These are phyloP conservation scores for Onychomys arenicola DNA, from an alignment of 2,797 vertebrate species.

Conservation along the genomic window DNA sequence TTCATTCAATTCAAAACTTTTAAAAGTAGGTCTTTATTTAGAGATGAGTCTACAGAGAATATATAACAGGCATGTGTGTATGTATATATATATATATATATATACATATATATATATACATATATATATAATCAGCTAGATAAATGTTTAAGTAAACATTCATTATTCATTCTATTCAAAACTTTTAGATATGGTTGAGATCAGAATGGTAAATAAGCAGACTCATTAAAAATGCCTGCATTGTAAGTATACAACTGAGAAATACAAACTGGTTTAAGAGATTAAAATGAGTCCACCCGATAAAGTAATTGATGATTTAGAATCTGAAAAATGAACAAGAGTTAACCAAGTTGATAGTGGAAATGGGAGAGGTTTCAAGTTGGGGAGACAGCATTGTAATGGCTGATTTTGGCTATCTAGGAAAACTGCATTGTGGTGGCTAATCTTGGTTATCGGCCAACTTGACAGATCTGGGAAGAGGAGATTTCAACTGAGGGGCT, in stretches of 20 bases:
- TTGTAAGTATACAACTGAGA: too few relatives aligned
- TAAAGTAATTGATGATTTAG: neutral
- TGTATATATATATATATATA: too few relatives aligned
- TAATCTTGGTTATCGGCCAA: neutral
- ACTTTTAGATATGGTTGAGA: neutral
- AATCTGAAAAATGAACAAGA: neutral
- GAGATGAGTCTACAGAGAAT: neutral
- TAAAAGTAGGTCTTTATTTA: too few relatives aligned
- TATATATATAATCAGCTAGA: neutral
- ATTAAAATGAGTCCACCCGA: neutral
- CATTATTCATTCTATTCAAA: slow-evolving; percentile 11
- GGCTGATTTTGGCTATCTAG: neutral
- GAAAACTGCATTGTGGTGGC: too few relatives aligned
- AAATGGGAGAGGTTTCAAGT: neutral
- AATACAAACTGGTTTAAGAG: neutral
- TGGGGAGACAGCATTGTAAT: neutral
- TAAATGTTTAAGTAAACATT: neutral
- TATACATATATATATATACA: too few relatives aligned
- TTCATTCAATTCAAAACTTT: slow-evolving; percentile 14
- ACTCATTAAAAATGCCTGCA: neutral
- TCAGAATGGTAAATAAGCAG: neutral
- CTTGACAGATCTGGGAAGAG: neutral
- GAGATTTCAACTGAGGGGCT: neutral
- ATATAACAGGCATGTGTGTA: neutral
- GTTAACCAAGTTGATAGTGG: neutral